Percentiles rank a stretch among this genome's conserved stretches.
These are phyloP conservation scores for Microtus ochrogaster DNA, from an alignment of 2,113 vertebrate genomes.

Conservation along the genomic window DNA sequence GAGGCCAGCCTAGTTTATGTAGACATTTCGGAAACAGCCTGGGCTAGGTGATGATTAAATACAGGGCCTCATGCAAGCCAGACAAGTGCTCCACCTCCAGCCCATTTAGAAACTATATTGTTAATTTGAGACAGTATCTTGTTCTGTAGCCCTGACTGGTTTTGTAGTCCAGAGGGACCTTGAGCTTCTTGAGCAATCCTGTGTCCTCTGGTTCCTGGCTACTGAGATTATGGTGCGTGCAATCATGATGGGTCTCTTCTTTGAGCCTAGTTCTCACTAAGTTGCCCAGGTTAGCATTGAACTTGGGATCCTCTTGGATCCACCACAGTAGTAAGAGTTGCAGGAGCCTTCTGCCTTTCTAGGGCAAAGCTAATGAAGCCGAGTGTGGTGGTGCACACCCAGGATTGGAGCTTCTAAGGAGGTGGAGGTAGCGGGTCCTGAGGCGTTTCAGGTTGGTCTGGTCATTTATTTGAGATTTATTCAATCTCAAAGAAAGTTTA, in stretches of 20 bases:
- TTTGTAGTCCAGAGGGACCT: background rate
- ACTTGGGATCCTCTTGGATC: background rate
- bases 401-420: background rate
- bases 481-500: background rate
- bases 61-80: background rate
- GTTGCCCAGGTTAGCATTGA: background rate
- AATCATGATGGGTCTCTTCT: too few relatives aligned
- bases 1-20: background rate
- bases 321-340: background rate
- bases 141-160: background rate
- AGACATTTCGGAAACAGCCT: background rate
- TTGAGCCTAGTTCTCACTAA: background rate
- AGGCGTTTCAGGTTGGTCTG: background rate
- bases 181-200: background rate
- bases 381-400: background rate
- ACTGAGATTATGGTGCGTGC: background rate
- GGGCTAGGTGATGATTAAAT: background rate
- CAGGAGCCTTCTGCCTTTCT: background rate
- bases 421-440: background rate
- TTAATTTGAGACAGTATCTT: background rate
- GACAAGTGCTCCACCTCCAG: background rate
- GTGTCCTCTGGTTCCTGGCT: background rate
- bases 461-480: background rate
- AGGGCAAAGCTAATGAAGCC: background rate
- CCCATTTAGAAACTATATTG: background rate